Evolutionary conservation across 2,888 invertebrate genomes (phyloP).

Genomic region (Melanostoma scalare): DNA sequence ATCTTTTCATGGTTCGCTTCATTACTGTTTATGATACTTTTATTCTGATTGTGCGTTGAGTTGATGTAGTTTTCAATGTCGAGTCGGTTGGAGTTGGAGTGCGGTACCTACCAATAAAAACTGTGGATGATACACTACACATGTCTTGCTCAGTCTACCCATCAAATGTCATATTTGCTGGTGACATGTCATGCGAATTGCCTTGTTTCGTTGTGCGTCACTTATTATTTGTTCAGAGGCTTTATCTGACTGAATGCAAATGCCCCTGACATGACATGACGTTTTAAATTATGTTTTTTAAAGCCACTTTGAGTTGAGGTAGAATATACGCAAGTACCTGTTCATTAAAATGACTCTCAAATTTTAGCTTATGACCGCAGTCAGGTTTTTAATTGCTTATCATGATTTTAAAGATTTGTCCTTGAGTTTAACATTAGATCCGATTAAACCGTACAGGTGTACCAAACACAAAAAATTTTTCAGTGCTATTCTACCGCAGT

Average conservation of each 20-base stretch:
- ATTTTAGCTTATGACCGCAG: neutral
- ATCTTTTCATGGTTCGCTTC: slow-evolving; percentile 58
- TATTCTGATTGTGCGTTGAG: slow-evolving; percentile 60
- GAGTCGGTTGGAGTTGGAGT: no score
- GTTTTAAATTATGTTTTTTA: no score
- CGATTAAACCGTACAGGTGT: no score
- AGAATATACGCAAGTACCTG: no score
- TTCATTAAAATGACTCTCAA: neutral
- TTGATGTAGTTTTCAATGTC: slow-evolving; percentile 21
- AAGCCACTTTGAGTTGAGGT: no score
- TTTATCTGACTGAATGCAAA: slow-evolving; percentile 5
- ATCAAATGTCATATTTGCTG: slow-evolving; percentile 63
- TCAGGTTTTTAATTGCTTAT: no score
- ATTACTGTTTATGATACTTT: slow-evolving; percentile 49
- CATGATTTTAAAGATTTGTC: no score
- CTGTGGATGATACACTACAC: neutral
- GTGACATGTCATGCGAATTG: slow-evolving; percentile 70
- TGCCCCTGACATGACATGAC: slow-evolving; percentile 45
- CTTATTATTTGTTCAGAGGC: slow-evolving; percentile 36
- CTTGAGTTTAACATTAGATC: no score
- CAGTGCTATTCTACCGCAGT: no score
- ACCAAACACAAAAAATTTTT: no score
- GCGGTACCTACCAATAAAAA: no score
- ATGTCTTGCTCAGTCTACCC: slow-evolving; percentile 12
- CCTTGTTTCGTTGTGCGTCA: slow-evolving; percentile 60